Evolutionary conservation across 2,888 invertebrate species (phyloP).

Genomic region (Caenorhabditis plicata): DNA sequence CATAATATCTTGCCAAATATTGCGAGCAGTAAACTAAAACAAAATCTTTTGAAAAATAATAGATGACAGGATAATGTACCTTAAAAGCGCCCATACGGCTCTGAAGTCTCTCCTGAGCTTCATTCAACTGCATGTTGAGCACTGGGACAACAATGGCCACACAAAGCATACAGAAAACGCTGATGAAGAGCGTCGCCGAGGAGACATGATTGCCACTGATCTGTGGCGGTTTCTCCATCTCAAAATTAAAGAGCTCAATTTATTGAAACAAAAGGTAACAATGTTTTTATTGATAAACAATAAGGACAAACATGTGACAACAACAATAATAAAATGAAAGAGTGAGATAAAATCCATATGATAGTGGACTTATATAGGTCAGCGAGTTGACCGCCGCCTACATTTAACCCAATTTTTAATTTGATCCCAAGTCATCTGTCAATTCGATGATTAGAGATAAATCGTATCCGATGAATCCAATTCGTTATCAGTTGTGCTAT

Average conservation of each 20-base stretch:
- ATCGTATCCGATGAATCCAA: slow-evolving; percentile 22
- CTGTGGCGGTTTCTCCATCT: slow-evolving; percentile 22
- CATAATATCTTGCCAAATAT: slow-evolving; percentile 62
- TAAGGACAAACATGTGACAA: no score
- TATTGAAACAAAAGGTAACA: no score
- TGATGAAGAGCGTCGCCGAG: slow-evolving; percentile 42
- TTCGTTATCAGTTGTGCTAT: neutral
- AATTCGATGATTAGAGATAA: slow-evolving; percentile 14
- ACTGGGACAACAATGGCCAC: slow-evolving; percentile 51
- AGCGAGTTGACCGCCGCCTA: no score
- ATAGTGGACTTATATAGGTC: no score
- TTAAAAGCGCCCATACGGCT: slow-evolving; percentile 61
- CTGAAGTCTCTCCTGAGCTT: slow-evolving; percentile 55
- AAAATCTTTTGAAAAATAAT: slow-evolving; percentile 5
- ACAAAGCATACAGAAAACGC: slow-evolving; percentile 48
- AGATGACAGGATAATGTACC: slow-evolving; percentile 27
- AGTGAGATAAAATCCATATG: no score
- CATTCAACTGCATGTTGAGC: slow-evolving; percentile 52
- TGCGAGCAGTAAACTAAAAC: slow-evolving; percentile 58
- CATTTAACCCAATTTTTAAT: no score
- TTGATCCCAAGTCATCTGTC: neutral
- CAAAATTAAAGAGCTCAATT: slow-evolving; percentile 3
- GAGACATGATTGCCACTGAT: slow-evolving; percentile 17
- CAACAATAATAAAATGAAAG: no score
- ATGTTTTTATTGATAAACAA: no score